A percentile compares a stretch with the other conserved stretches of the same genome.
Conservation (phyloP, 2,888 invertebrate species). For the Scotopteryx bipunctaria region DNA sequence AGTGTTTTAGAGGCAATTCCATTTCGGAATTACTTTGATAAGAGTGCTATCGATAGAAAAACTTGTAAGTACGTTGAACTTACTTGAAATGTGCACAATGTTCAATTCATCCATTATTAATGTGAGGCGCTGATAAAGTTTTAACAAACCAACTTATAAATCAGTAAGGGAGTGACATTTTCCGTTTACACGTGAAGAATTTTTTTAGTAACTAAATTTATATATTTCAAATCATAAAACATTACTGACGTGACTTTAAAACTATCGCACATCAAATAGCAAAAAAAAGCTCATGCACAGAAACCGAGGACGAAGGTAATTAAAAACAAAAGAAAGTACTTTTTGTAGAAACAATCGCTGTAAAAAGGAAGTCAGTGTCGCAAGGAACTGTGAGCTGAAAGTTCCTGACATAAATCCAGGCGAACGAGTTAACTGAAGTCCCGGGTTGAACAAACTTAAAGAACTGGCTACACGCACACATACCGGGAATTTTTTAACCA, state of each 20-base stretch:
- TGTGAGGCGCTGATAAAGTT: conserved; percentile 32
- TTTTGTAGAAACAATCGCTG: conserved; percentile 58
- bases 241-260: no score
- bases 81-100: conserved; percentile 30
- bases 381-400: conserved; percentile 63
- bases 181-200: background rate
- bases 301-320: conserved; percentile 41
- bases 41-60: conserved; percentile 23
- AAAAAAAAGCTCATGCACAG: conserved; percentile 20
- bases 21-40: conserved; percentile 43
- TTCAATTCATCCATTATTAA: conserved; percentile 35
- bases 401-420: conserved; percentile 67
- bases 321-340: conserved; percentile 46
- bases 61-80: conserved; percentile 22
- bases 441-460: conserved; percentile 67
- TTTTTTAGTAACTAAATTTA: conserved; percentile 1
- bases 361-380: conserved; percentile 65
- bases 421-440: conserved; percentile 71
- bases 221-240: no score
- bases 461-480: conserved; percentile 51
- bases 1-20: conserved; percentile 46
- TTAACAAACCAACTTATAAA: conserved; percentile 30
- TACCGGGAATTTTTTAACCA: conserved; percentile 41
- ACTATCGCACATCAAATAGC: conserved; percentile 7
- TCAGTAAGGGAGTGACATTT: conserved; percentile 26